Percentiles rank a stretch among this genome's conserved stretches.
Evolutionary conservation across 2,113 vertebrate species (phyloP).

Genomic region (Pelobates fuscus): DNA sequence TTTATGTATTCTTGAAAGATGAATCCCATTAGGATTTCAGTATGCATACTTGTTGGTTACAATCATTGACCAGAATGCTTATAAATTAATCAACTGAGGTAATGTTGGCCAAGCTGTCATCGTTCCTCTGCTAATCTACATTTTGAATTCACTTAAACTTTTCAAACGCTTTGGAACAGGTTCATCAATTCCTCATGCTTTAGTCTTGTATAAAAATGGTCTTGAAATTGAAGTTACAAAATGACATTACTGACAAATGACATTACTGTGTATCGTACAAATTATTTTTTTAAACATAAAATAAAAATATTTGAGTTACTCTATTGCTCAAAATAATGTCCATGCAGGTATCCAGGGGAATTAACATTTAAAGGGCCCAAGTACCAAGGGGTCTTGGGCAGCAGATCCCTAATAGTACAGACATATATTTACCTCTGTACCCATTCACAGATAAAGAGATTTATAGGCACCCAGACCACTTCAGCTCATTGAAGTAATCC

Average conservation of each 20-base stretch:
- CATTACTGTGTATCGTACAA: constrained; percentile 14
- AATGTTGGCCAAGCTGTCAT: constrained; percentile 67
- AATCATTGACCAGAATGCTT: constrained; percentile 75
- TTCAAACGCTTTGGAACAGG: constrained; percentile 60
- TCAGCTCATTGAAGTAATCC: too few species aligned
- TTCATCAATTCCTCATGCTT: constrained; percentile 62
- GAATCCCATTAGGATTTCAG: constrained; percentile 71
- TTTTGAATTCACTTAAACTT: constrained; percentile 70
- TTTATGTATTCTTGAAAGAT: constrained; percentile 75
- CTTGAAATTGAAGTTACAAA: constrained; percentile 32
- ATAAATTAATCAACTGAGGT: constrained; percentile 75
- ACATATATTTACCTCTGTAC: too few species aligned
- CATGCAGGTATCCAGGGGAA: too few species aligned
- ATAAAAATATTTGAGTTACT: not conserved
- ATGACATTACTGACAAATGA: constrained; percentile 38
- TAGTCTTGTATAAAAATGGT: constrained; percentile 23
- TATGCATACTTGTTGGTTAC: constrained; percentile 72
- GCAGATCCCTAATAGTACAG: too few species aligned
- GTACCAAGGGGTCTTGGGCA: too few species aligned
- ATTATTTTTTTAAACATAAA: constrained; percentile 11
- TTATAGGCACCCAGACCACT: too few species aligned
- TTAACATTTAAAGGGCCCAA: too few species aligned
- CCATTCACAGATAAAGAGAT: too few species aligned
- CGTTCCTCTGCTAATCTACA: constrained; percentile 66
- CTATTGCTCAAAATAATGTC: too few species aligned